Evolutionary conservation across 2,797 vertebrate genomes (phyloP).

Genomic region (Euphonia xanthogaster): DNA sequence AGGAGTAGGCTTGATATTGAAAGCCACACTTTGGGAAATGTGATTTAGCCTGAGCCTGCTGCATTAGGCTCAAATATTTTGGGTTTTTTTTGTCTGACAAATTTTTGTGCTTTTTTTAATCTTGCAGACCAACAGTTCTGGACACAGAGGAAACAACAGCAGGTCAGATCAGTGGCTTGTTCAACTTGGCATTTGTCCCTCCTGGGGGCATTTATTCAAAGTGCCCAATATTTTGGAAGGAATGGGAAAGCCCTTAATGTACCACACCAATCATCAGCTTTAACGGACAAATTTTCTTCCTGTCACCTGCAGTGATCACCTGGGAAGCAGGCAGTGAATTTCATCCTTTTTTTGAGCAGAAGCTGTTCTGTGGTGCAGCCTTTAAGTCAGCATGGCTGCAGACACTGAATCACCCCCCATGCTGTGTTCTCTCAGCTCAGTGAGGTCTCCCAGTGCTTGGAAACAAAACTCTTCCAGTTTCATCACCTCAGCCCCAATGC

Average conservation of each 20-base stretch:
- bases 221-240: not conserved
- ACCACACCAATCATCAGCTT: not conserved
- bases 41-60: not conserved
- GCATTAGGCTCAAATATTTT: not conserved
- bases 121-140: not conserved
- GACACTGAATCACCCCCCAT: not conserved
- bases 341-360: not conserved
- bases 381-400: not conserved
- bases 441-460: not conserved
- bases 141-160: not conserved
- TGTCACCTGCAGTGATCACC: not conserved
- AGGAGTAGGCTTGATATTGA: slow-evolving; percentile 31
- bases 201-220: not conserved
- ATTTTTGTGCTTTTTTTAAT: not conserved
- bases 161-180: not conserved
- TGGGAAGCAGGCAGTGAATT: not conserved
- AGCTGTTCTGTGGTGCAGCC: accelerated
- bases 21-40: not conserved
- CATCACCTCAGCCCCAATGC: not conserved
- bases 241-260: not conserved
- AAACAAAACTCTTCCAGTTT: not conserved
- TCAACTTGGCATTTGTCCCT: not conserved
- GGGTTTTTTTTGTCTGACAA: not conserved
- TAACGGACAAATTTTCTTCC: not conserved
- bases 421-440: accelerated